Percentiles rank a stretch among this genome's conserved stretches.
These are phyloP conservation scores for Zele albiditarsus DNA, from an alignment of 2,888 invertebrate species.

Conservation along the genomic window DNA sequence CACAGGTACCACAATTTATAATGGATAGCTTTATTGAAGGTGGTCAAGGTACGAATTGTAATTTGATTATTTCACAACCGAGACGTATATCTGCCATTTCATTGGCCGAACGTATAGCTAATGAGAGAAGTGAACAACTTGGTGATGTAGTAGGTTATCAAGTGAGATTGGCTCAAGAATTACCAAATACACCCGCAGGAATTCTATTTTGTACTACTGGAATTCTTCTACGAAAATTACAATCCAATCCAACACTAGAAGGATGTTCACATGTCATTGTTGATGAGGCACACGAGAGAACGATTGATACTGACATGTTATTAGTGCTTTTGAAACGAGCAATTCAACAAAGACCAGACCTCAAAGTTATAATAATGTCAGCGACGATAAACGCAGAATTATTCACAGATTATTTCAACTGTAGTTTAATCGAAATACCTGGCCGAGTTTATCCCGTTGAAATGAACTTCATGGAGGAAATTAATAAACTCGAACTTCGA, in stretches of 20 bases:
- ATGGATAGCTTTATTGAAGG: slow-evolving; percentile 74
- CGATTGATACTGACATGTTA: slow-evolving; percentile 80
- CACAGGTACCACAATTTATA: slow-evolving; percentile 80
- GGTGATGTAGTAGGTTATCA: slow-evolving; percentile 81
- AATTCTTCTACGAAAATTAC: slow-evolving; percentile 74
- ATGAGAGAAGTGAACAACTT: slow-evolving; percentile 78
- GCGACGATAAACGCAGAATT: slow-evolving; percentile 80
- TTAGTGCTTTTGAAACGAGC: slow-evolving; percentile 77
- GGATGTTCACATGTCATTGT: slow-evolving; percentile 81
- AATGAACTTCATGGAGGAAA: slow-evolving; percentile 76
- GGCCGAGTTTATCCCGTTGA: slow-evolving; percentile 79
- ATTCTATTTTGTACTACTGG: slow-evolving; percentile 83
- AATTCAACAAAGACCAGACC: slow-evolving; percentile 73
- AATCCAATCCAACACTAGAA: slow-evolving; percentile 72
- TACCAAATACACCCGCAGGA: slow-evolving; percentile 75
- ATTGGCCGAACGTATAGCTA: slow-evolving; percentile 79
- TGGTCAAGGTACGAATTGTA: slow-evolving; percentile 73
- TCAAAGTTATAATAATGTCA: slow-evolving; percentile 82
- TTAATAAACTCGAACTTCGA: slow-evolving; percentile 56
- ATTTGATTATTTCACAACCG: slow-evolving; percentile 80
- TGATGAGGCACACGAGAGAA: slow-evolving; percentile 85
- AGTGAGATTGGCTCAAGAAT: slow-evolving; percentile 76
- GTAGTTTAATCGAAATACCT: slow-evolving; percentile 75
- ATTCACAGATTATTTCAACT: slow-evolving; percentile 77
- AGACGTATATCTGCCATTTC: slow-evolving; percentile 81